Evolutionary conservation across 2,113 vertebrate genomes (phyloP).

Genomic region (Petroica traversi): DNA sequence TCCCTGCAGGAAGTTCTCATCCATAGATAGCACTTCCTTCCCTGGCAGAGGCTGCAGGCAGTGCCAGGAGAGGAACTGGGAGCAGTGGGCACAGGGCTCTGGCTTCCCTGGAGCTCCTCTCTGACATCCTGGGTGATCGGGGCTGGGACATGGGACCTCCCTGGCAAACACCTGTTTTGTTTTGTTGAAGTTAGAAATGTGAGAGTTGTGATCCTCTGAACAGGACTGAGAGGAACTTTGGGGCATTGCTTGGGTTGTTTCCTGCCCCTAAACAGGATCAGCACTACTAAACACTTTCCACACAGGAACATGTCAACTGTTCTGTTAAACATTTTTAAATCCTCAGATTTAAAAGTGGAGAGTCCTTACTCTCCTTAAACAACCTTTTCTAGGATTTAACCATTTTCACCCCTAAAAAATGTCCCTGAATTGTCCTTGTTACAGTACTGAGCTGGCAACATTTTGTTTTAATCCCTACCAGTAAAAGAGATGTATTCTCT

Average conservation of each 20-base stretch:
- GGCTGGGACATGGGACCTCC: neutral
- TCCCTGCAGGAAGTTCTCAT: neutral
- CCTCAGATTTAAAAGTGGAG: neutral
- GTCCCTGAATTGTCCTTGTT: neutral
- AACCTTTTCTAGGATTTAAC: neutral
- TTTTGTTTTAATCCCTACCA: neutral
- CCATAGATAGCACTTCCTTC: neutral
- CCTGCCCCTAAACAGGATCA: neutral
- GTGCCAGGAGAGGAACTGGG: neutral
- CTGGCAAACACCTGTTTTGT: neutral
- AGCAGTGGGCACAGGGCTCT: neutral
- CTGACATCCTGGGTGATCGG: fast-evolving
- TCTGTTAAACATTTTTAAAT: neutral
- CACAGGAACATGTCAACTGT: neutral
- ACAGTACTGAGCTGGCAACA: neutral
- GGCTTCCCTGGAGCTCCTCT: neutral
- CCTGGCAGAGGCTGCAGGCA: fast-evolving
- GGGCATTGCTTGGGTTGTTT: neutral
- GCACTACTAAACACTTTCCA: neutral
- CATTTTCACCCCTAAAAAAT: neutral
- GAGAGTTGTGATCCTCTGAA: neutral
- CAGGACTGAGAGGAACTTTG: neutral
- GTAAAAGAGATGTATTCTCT: neutral
- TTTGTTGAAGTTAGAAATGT: neutral
- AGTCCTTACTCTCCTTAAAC: neutral